A percentile compares a stretch with the other conserved stretches of the same genome.
These are phyloP conservation scores for Hafferia zeledoni DNA, from an alignment of 2,797 vertebrate species.

Conservation along the genomic window DNA sequence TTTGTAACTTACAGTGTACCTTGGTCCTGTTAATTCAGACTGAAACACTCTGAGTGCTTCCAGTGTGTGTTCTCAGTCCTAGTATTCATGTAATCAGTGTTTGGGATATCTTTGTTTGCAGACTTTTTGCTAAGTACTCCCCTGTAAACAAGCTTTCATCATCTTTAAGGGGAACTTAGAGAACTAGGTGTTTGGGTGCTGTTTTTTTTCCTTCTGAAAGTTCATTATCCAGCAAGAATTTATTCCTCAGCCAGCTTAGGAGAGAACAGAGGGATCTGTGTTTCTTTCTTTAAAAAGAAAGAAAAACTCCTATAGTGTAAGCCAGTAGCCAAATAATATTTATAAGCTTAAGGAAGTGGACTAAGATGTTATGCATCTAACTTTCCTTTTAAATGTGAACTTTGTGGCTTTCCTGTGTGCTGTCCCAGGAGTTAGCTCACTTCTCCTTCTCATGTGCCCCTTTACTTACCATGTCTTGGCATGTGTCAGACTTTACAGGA, in stretches of 20 bases:
- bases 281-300: neutral
- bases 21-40: neutral
- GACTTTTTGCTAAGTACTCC: neutral
- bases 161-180: neutral
- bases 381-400: neutral
- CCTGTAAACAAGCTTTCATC: neutral
- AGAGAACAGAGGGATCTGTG: neutral
- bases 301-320: neutral
- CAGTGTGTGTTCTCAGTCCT: fast-evolving
- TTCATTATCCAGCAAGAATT: neutral
- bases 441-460: neutral
- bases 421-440: neutral
- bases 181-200: neutral
- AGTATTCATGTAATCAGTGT: neutral
- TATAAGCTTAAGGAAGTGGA: neutral
- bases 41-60: neutral
- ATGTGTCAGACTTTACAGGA: neutral
- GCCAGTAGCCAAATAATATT: neutral
- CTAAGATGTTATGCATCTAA: neutral
- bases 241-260: neutral
- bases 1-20: fast-evolving
- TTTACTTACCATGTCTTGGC: neutral
- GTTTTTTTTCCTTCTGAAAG: neutral
- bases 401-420: neutral
- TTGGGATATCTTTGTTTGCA: neutral